Evolutionary conservation across 2,113 vertebrate genomes (phyloP).

Genomic region (Calidris pygmaea): DNA sequence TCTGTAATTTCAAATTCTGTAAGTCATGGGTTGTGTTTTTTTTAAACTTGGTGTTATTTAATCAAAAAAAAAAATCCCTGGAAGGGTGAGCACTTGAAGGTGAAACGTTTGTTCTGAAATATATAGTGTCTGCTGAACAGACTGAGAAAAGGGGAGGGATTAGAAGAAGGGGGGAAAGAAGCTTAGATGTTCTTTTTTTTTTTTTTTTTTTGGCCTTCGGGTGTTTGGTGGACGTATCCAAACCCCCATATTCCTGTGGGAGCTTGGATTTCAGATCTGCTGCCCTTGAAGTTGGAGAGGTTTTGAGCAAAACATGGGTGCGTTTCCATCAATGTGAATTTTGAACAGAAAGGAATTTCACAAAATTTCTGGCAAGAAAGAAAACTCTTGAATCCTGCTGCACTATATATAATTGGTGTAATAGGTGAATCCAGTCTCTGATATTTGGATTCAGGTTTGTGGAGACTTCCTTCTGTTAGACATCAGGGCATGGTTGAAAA

Average conservation of each 20-base stretch:
- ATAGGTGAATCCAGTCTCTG: neutral
- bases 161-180: neutral
- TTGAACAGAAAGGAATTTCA: neutral
- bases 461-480: neutral
- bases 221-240: neutral
- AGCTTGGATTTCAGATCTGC: neutral
- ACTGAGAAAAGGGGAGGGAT: neutral
- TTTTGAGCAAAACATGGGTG: neutral
- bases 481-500: neutral
- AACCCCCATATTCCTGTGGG: accelerated
- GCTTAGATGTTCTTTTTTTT: neutral
- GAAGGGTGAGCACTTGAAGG: neutral
- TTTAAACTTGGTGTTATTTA: neutral
- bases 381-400: neutral
- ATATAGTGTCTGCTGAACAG: neutral
- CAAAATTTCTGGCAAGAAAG: accelerated
- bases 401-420: too few relatives aligned
- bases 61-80: neutral
- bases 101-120: neutral
- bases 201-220: neutral
- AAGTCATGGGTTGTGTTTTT: neutral
- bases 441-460: neutral
- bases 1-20: neutral
- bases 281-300: neutral
- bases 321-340: neutral